Evolutionary conservation across 2,888 invertebrate genomes (phyloP).

Genomic region (Acrobasis suavella): DNA sequence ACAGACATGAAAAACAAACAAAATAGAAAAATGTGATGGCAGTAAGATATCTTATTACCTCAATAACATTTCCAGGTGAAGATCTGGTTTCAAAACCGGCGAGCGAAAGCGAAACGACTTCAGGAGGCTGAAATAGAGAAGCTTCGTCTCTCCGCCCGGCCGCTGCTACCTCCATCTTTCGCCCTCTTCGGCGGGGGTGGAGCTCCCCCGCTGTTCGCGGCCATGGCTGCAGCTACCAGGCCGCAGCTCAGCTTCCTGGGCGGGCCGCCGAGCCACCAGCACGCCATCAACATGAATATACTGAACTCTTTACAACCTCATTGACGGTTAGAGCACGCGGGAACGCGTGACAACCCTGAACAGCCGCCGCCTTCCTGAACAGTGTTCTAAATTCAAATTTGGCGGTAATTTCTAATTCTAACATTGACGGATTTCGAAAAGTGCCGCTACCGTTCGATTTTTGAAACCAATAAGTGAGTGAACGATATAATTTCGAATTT

Average conservation of each 20-base stretch:
- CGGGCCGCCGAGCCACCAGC: conserved; percentile 78
- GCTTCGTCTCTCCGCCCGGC: conserved; percentile 91
- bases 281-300: conserved; percentile 81
- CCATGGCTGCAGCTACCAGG: conserved; percentile 84
- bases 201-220: conserved; percentile 86
- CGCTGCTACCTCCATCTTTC: conserved; percentile 88
- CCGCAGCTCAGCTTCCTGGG: conserved; percentile 84
- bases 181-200: conserved; percentile 86
- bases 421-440: background rate
- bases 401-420: conserved; percentile 14
- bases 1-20: no score
- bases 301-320: conserved; percentile 82
- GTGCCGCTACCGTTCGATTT: background rate
- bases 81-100: conserved; percentile 95
- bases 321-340: conserved; percentile 76
- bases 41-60: background rate
- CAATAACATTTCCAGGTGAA: conserved; percentile 85
- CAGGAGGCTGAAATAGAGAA: conserved; percentile 98
- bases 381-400: conserved; percentile 28
- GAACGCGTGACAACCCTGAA: conserved; percentile 51
- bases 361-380: conserved; percentile 58
- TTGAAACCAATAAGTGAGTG: background rate
- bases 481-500: no score
- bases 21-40: no score
- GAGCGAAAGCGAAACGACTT: conserved; percentile 97